Base-by-base conservation (phyloP, 2,888 invertebrate species). In the Schrankia costaestrigalis region DNA sequence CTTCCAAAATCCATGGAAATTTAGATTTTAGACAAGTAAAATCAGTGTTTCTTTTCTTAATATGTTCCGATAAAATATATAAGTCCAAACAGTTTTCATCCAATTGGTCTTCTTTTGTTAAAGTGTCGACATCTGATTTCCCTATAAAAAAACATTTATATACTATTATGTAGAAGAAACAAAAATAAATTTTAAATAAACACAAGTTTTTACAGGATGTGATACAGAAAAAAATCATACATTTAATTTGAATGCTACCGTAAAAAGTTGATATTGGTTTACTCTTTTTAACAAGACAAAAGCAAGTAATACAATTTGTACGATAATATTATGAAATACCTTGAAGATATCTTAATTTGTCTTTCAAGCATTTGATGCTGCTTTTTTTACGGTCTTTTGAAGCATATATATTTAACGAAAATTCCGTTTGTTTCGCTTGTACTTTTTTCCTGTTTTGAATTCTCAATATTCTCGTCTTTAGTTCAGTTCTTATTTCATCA, bases 1-100 rank as follows among this genome's bases (percentile, higher is more conserved):
- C 70, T 59, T 86, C 83, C 27, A 89, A 56, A 38, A 89, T 84
- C 86, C 88, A 89, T 3, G 89, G 89, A 26, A 89, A 86, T 11
- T 51, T 71, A 1, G 71, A 54, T 31, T 71, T 66, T 13, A 85
- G 49, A 38, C 82, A 85, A 4, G 85, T 86, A 35, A 86, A 89
- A 19, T 46, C 46, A 21, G 45, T 47, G 2, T 41, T 71, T 55
- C 71, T 78, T 56, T 84, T 86, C 46, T 83, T 87, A 8, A 87
- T 50, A 41, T 88, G 87, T 40, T 87, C 82, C 0, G 87, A 85
- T 30, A 87, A 51, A 31, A 85, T 78, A 38, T 89, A 89, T 0
- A 89, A 69, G 38, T 86, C 82, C 38, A 89, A 69, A 43, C 81
- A 87, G 27, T 67, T 63, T 43, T 74, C 74, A 43, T 87, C 84